phyloP scores from a whole-genome alignment of 92 coral and sea anemone genomes.

The Siderastrea siderea region DNA sequence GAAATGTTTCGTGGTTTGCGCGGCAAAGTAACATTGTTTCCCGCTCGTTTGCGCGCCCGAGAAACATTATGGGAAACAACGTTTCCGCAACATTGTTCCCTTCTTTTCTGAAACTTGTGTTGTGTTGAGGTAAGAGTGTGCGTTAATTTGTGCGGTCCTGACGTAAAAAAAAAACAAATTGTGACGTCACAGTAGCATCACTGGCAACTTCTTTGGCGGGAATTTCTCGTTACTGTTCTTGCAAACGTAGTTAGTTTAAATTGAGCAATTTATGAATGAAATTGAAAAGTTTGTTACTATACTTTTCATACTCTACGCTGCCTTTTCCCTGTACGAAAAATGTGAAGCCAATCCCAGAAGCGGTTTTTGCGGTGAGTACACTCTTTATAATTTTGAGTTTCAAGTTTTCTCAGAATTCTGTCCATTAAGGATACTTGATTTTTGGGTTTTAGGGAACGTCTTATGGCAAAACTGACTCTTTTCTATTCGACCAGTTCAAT shows the following conservation, averaged over 20 bases:
- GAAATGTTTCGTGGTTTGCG: too few species aligned
- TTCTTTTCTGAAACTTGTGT: not conserved
- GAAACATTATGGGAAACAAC: too few species aligned
- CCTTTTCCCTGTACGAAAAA: conserved; percentile 9
- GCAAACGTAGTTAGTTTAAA: not conserved
- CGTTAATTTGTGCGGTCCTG: not conserved
- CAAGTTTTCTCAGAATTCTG: not conserved
- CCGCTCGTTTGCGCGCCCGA: too few species aligned
- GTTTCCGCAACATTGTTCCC: too few species aligned
- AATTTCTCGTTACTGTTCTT: not conserved
- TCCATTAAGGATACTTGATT: not conserved
- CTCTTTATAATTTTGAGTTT: not conserved
- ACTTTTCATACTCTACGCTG: not conserved
- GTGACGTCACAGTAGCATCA: not conserved
- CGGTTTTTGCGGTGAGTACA: conserved; percentile 16
- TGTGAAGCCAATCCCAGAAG: conserved; percentile 18
- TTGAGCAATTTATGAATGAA: conserved; percentile 11
- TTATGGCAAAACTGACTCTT: too few species aligned
- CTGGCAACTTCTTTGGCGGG: not conserved
- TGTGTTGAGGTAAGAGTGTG: not conserved
- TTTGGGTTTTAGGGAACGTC: not conserved
- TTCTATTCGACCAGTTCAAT: too few species aligned
- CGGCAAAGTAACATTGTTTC: too few species aligned
- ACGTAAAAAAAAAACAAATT: not conserved
- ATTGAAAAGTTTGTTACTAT: conserved; percentile 23